Base-by-base conservation (phyloP, 2,113 vertebrate genomes). In the Daphoenositta chrysoptera region DNA sequence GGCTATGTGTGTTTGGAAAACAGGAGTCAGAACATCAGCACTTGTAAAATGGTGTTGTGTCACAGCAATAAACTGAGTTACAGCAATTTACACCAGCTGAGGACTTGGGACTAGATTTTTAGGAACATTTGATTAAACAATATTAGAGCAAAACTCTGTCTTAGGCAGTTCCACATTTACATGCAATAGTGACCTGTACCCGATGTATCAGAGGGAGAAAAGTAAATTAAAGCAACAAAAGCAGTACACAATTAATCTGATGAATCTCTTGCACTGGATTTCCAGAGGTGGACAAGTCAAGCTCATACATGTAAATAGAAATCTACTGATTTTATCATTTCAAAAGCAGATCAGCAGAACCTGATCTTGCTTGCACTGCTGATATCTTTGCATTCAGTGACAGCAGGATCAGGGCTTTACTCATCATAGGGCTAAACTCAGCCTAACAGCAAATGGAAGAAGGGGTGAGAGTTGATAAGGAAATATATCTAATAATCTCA, bases 81-180 rank as follows among this genome's bases (percentile, higher is more conserved):
- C 7, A 63, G 77, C 83, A 71, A 53, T 94, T 89, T 82, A 66
- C 8, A 76, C 64, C 92, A 93, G 60, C 83, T 95, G 92, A 95
- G 79, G 82, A 83, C 79, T 56, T 96, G 90, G 75, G 88, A 40
- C 17, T 33, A 66, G 39, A n/a, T 78, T 89, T 97, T 92, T 83
- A 60, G 69, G 44, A 87, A 83, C 21, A 61, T 61, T 89, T 44
- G 28, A 86, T 93, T 83, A 71, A 92, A 89, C 60, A 47, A 44
- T 73, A 57, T 57, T 57, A 93, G 54, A 65, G 11, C 16, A 88
- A 88, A 94, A 57, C 23, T 73, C 28, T 70, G 1, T 40, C 15
- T 75, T 78, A 44, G 40, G 18, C n/a, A 66, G 21, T 78, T 93
- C 40, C 14, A 20, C 10, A 12, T 90, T 86, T 66, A 40, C 58